A percentile compares a stretch with the other conserved stretches of the same genome.
phyloP scores from a whole-genome alignment of 1,140 invertebrate genomes.

The Hylaeus anthracinus region DNA sequence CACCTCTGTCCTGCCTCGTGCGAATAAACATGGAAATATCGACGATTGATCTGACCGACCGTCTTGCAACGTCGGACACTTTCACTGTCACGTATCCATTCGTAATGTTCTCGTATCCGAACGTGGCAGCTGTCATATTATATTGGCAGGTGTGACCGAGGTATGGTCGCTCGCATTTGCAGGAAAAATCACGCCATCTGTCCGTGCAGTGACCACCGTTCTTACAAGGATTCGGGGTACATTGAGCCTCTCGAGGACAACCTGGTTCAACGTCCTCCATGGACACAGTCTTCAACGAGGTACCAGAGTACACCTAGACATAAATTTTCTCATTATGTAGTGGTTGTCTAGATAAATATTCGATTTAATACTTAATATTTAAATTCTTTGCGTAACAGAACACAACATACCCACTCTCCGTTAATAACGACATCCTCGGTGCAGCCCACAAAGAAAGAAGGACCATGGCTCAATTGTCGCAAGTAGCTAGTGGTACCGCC shows the following conservation, averaged over 20 bases:
- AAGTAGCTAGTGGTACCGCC: slow-evolving; percentile 87
- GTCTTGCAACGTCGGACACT: slow-evolving; percentile 85
- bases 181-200: slow-evolving; percentile 93
- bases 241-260: slow-evolving; percentile 90
- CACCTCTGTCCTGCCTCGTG: slow-evolving; percentile 90
- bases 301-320: slow-evolving; percentile 74
- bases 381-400: not conserved
- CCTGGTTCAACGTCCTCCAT: slow-evolving; percentile 84
- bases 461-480: slow-evolving; percentile 85
- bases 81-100: slow-evolving; percentile 87
- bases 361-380: not conserved
- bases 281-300: slow-evolving; percentile 70
- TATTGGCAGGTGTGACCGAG: slow-evolving; percentile 93
- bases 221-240: slow-evolving; percentile 91
- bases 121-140: slow-evolving; percentile 94
- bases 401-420: slow-evolving; percentile 85
- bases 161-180: slow-evolving; percentile 92
- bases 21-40: slow-evolving; percentile 96
- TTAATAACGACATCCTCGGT: slow-evolving; percentile 95
- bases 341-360: not conserved
- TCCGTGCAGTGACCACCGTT: slow-evolving; percentile 93
- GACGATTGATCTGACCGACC: slow-evolving; percentile 88
- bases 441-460: slow-evolving; percentile 92
- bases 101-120: slow-evolving; percentile 91
- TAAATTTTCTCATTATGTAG: not conserved